phyloP scores from a whole-genome alignment of 2,113 vertebrate genomes.

The Tinamus guttatus region DNA sequence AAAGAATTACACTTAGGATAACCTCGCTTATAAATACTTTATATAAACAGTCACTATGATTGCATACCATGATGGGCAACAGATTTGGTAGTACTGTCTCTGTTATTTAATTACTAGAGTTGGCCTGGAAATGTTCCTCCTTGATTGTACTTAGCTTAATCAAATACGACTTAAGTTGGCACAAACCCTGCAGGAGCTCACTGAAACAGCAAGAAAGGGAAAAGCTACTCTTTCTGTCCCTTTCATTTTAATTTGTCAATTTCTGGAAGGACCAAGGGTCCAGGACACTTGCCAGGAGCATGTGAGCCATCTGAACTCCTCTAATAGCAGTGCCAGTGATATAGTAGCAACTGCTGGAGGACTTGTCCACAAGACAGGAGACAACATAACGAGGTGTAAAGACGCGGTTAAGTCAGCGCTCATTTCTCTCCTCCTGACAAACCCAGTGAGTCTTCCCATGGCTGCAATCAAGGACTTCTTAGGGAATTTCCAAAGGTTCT shows the following conservation, averaged over 20 bases:
- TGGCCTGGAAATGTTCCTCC: slow-evolving; percentile 41
- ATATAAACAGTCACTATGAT: neutral
- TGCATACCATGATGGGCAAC: slow-evolving; percentile 43
- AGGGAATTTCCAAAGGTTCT: neutral
- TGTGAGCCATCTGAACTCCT: neutral
- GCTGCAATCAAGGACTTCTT: accelerated
- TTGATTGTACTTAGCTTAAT: slow-evolving; percentile 56
- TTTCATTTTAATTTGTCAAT: slow-evolving; percentile 25
- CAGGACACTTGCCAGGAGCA: neutral
- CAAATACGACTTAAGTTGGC: slow-evolving; percentile 46
- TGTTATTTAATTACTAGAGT: slow-evolving; percentile 12
- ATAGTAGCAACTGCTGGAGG: accelerated
- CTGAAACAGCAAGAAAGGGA: slow-evolving; percentile 26
- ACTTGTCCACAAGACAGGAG: neutral
- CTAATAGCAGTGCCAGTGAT: neutral
- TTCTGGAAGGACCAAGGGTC: slow-evolving; percentile 13
- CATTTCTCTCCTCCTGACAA: neutral
- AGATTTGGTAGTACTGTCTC: slow-evolving; percentile 42
- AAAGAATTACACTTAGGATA: neutral
- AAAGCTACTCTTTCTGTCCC: slow-evolving; percentile 4
- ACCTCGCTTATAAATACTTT: slow-evolving; percentile 8
- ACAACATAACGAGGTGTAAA: neutral
- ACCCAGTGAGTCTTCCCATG: neutral
- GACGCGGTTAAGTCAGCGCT: neutral
- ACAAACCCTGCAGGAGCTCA: slow-evolving; percentile 36